phyloP scores from a whole-genome alignment of 2,797 vertebrate genomes.

The Hafferia zeledoni region DNA sequence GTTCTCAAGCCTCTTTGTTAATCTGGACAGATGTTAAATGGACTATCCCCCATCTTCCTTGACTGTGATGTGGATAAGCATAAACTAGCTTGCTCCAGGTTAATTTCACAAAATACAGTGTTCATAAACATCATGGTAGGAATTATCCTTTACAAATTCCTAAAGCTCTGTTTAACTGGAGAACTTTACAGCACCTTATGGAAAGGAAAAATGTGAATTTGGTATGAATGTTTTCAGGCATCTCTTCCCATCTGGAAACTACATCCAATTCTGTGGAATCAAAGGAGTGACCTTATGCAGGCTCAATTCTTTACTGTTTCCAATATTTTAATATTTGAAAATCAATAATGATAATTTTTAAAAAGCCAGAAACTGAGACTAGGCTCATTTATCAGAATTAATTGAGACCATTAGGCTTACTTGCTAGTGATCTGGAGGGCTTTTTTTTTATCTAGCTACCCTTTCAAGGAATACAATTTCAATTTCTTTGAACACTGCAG shows the following conservation, averaged over 20 bases:
- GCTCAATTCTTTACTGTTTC: neutral
- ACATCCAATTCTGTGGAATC: neutral
- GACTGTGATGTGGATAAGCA: accelerated
- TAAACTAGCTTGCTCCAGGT: neutral
- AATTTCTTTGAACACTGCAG: neutral
- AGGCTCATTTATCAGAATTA: neutral
- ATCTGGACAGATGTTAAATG: neutral
- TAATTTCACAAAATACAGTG: neutral
- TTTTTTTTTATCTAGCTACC: neutral
- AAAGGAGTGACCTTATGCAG: neutral
- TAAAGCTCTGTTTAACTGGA: neutral
- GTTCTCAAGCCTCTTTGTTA: neutral
- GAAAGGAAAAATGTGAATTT: neutral
- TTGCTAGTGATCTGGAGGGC: neutral
- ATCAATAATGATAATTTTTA: neutral
- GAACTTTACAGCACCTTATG: neutral
- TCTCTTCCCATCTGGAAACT: neutral
- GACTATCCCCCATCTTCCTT: neutral
- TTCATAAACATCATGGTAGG: neutral
- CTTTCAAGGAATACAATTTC: neutral
- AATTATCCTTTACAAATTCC: neutral
- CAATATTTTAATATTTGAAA: neutral
- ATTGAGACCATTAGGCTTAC: neutral
- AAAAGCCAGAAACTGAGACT: neutral
- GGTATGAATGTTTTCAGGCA: neutral